Evolutionary conservation across 2,888 invertebrate genomes (phyloP).

Genomic region (Netelia inedita): DNA sequence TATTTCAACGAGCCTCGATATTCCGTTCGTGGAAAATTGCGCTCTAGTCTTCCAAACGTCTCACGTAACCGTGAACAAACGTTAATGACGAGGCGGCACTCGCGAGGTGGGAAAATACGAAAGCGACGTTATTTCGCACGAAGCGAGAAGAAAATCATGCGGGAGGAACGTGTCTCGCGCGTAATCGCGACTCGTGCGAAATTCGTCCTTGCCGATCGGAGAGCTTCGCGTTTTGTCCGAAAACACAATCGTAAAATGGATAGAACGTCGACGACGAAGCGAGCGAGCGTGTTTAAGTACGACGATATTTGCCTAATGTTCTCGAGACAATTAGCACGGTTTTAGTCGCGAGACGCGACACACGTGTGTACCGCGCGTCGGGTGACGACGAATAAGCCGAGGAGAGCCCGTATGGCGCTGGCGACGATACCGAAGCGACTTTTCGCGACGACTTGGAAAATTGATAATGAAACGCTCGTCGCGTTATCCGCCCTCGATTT

Average conservation of each 20-base stretch:
- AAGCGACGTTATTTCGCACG: slow-evolving; percentile 33
- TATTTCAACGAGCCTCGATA: neutral
- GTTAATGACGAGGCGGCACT: slow-evolving; percentile 40
- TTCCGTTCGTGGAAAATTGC: slow-evolving; percentile 7
- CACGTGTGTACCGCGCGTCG: slow-evolving; percentile 10
- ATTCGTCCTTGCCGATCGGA: slow-evolving; percentile 38
- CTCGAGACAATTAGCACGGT: slow-evolving; percentile 60
- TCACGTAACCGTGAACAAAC: slow-evolving; percentile 31
- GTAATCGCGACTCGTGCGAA: slow-evolving; percentile 11
- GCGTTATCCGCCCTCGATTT: neutral
- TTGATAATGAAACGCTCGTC: slow-evolving; percentile 38
- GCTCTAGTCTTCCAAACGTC: slow-evolving; percentile 14
- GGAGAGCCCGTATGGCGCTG: neutral
- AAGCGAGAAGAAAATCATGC: slow-evolving; percentile 46
- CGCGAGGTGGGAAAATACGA: slow-evolving; percentile 1
- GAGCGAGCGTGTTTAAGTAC: neutral
- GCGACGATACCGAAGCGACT: neutral
- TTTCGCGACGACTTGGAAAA: slow-evolving; percentile 5
- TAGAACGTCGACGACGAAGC: slow-evolving; percentile 7
- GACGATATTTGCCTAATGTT: slow-evolving; percentile 54
- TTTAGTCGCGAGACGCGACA: slow-evolving; percentile 14
- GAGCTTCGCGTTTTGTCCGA: slow-evolving; percentile 44
- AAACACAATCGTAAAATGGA: slow-evolving; percentile 50
- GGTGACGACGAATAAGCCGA: neutral
- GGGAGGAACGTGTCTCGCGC: slow-evolving; percentile 33